Evolutionary conservation across 1,140 invertebrate genomes (phyloP).

Genomic region (Homarus americanus): DNA sequence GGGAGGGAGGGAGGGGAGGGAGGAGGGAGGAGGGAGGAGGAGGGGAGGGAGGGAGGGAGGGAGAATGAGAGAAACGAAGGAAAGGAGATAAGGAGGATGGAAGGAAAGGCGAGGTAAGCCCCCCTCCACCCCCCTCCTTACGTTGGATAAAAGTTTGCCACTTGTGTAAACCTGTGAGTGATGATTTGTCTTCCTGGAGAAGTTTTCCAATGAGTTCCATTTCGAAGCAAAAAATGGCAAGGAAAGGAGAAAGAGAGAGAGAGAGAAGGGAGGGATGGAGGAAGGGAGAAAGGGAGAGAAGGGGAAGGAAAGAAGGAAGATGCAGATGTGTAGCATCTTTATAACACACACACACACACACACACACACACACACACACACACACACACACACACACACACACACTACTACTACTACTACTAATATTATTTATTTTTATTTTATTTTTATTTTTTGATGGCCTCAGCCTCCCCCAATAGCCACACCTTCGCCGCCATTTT

Average conservation of each 20-base stretch:
- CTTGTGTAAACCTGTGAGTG: background rate
- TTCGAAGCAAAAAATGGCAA: background rate
- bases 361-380: no score
- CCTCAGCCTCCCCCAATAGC: no score
- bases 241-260: background rate
- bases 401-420: no score
- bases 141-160: background rate
- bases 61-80: background rate
- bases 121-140: no score
- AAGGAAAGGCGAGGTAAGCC: background rate
- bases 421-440: no score
- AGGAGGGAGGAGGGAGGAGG: background rate
- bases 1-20: background rate
- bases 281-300: background rate
- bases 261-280: no score
- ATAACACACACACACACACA: no score
- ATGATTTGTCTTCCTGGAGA: background rate
- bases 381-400: no score
- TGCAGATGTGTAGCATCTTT: no score
- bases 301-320: conserved; percentile 2
- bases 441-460: no score
- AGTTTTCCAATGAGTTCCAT: background rate
- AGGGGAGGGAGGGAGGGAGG: conserved; percentile 5
- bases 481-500: no score
- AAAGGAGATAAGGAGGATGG: conserved; percentile 28